phyloP scores from a whole-genome alignment of 1,140 invertebrate species.

The Anastatus disparis region DNA sequence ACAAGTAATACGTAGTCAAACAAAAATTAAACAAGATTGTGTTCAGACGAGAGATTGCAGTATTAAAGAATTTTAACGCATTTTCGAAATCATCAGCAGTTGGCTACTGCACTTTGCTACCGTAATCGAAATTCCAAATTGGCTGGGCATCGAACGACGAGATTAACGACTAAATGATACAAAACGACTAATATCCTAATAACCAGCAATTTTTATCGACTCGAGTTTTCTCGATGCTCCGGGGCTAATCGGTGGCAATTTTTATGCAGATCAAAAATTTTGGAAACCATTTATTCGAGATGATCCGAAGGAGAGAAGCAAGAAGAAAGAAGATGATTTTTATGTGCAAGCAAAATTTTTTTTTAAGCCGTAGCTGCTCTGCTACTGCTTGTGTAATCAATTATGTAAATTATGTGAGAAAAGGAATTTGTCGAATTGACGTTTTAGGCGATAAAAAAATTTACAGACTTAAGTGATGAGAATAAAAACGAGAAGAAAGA shows the following conservation, averaged over 20 bases:
- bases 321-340: conserved; percentile 2
- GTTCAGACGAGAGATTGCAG: too few relatives aligned
- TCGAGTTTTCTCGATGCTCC: not conserved
- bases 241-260: conserved; percentile 47
- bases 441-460: conserved; percentile 1
- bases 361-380: not conserved
- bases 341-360: not conserved
- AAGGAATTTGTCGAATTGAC: conserved; percentile 24
- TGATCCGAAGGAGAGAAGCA: too few relatives aligned
- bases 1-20: too few relatives aligned
- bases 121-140: not conserved
- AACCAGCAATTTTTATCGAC: conserved; percentile 36
- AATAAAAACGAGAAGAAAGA: too few relatives aligned
- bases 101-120: conserved; percentile 16
- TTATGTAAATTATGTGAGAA: conserved; percentile 29
- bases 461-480: too few relatives aligned
- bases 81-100: not conserved
- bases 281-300: not conserved
- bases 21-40: too few relatives aligned
- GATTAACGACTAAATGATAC: conserved; percentile 42
- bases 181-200: conserved; percentile 39
- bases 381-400: conserved; percentile 15
- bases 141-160: not conserved
- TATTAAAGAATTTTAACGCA: not conserved
- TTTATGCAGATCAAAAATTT: conserved; percentile 48